Percentiles rank a stretch among this genome's conserved stretches.
These are phyloP conservation scores for Folsomia candida DNA, from an alignment of 2,888 invertebrate species.

Conservation along the genomic window DNA sequence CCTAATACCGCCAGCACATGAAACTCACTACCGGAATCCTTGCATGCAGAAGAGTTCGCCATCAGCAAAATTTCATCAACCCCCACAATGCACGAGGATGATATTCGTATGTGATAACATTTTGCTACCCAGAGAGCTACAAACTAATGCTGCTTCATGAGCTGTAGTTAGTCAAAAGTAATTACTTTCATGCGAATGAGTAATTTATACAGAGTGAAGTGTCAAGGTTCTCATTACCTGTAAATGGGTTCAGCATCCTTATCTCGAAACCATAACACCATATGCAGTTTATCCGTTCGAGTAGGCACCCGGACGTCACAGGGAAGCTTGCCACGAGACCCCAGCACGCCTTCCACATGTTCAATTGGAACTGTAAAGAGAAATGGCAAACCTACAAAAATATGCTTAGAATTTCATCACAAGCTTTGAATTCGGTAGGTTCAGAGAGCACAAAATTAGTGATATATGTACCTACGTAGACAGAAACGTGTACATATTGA, in stretches of 20 bases:
- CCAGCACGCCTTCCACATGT: conserved; percentile 76
- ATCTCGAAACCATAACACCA: conserved; percentile 88
- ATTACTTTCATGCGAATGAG: conserved; percentile 14
- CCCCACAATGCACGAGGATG: neutral
- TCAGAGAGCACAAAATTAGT: neutral
- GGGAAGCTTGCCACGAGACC: conserved; percentile 76
- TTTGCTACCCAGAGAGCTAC: too few species aligned
- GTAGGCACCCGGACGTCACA: conserved; percentile 80
- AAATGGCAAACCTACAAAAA: conserved; percentile 51
- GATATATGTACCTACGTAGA: too few species aligned
- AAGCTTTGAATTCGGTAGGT: neutral
- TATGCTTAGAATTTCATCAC: conserved; percentile 46
- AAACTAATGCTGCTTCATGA: neutral
- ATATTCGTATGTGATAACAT: neutral
- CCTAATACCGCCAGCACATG: neutral
- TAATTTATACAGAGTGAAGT: conserved; percentile 14
- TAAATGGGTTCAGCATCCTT: conserved; percentile 78
- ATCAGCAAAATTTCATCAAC: neutral
- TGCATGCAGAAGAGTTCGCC: neutral
- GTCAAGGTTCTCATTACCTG: conserved; percentile 61
- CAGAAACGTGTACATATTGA: too few species aligned
- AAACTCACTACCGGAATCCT: neutral
- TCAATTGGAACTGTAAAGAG: conserved; percentile 71
- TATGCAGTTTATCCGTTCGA: conserved; percentile 75
- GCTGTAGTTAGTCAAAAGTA: neutral